These are phyloP conservation scores for Adelognathus sp. DNA, from an alignment of 2,888 invertebrate genomes.

Conservation along the genomic window DNA sequence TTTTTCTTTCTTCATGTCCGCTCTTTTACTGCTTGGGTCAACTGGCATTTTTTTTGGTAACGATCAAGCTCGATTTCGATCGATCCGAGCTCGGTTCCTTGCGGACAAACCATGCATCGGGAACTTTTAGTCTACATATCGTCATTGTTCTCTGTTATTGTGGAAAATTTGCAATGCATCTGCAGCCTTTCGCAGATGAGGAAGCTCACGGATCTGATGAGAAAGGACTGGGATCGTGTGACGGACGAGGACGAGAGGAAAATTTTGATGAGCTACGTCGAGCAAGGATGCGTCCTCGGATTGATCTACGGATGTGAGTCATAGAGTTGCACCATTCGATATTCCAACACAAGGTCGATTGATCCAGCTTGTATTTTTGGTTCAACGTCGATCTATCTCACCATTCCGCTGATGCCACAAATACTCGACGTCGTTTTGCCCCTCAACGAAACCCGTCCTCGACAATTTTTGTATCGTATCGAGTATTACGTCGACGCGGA, in stretches of 20 bases:
- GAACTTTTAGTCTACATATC: too few species aligned
- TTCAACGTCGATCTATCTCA: constrained; percentile 43
- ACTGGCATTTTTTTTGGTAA: too few species aligned
- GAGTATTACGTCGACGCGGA: constrained; percentile 55
- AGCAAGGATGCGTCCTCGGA: constrained; percentile 34
- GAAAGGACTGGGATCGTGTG: constrained; percentile 33
- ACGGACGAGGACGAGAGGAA: constrained; percentile 35
- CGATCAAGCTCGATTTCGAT: too few species aligned
- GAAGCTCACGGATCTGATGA: constrained; percentile 37
- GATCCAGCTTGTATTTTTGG: constrained; percentile 21
- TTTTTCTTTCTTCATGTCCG: too few species aligned
- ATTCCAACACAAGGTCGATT: neutral
- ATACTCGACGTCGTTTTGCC: constrained; percentile 53
- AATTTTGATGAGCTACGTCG: constrained; percentile 29
- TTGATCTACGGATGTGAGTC: constrained; percentile 32
- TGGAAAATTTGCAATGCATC: neutral
- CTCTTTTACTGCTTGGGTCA: too few species aligned
- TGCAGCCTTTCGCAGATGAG: constrained; percentile 36
- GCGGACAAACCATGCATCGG: too few species aligned
- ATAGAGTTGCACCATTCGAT: neutral
- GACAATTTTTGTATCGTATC: constrained; percentile 51
- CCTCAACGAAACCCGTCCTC: constrained; percentile 52
- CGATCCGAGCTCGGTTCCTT: too few species aligned
- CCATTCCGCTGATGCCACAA: constrained; percentile 50
- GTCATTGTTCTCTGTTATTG: neutral